phyloP scores from a whole-genome alignment of 2,888 invertebrate genomes.

The Hirtodrosophila histrioides region DNA sequence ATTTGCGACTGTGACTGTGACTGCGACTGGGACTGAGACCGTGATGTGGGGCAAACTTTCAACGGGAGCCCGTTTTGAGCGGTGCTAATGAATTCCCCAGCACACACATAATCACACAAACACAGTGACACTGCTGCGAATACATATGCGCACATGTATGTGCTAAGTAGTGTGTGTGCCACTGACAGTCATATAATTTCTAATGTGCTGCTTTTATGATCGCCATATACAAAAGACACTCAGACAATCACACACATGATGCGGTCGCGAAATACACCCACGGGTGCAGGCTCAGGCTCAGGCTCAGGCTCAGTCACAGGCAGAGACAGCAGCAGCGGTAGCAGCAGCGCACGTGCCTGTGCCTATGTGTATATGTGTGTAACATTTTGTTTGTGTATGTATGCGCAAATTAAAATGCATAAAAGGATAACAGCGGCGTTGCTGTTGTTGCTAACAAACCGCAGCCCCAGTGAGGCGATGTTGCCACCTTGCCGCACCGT shows the following conservation, averaged over 20 bases:
- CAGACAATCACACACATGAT: conserved; percentile 32
- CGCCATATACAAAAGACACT: conserved; percentile 56
- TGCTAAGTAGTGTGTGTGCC: conserved; percentile 26
- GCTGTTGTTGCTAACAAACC: conserved; percentile 61
- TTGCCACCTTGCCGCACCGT: conserved; percentile 13
- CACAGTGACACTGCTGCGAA: conserved; percentile 14
- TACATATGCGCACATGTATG: conserved; percentile 11
- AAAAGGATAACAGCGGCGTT: conserved; percentile 72
- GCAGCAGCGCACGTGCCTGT: conserved; percentile 1
- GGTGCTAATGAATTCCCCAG: conserved; percentile 76
- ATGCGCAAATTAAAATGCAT: conserved; percentile 75
- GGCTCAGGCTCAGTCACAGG: conserved; percentile 61
- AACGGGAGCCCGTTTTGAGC: conserved; percentile 53
- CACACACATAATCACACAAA: conserved; percentile 46
- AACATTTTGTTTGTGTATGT: conserved; percentile 25
- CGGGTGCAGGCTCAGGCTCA: conserved; percentile 53
- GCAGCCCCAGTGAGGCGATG: conserved; percentile 46
- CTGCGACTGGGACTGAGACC: conserved; percentile 12
- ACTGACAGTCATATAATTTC: conserved; percentile 73
- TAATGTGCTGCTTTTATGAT: conserved; percentile 78
- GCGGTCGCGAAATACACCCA: conserved; percentile 64
- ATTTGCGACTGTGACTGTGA: conserved; percentile 27
- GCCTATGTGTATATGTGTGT: conserved; percentile 16
- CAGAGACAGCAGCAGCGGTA: conserved; percentile 10
- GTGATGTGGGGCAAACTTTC: conserved; percentile 35